Conservation (phyloP, 2,888 invertebrate species). For the Thereva unica region DNA sequence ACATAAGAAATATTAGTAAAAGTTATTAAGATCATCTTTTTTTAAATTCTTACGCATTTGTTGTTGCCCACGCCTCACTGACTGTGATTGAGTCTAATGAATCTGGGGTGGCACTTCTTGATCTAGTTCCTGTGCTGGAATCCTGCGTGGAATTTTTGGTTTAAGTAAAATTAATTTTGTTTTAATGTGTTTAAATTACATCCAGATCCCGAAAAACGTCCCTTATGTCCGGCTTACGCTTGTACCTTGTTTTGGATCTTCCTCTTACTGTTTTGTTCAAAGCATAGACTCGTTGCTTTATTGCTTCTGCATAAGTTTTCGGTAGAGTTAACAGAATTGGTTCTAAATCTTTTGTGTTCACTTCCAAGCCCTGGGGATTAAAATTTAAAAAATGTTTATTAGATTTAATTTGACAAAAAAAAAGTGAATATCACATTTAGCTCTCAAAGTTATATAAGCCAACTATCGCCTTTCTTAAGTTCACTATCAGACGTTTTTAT, state of each 20-base stretch:
- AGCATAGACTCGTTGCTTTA: constrained; percentile 71
- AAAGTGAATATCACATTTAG: too few species aligned
- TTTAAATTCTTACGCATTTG: constrained; percentile 50
- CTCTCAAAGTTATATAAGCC: too few species aligned
- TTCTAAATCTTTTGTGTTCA: constrained; percentile 63
- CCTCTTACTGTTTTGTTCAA: constrained; percentile 73
- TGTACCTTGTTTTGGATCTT: constrained; percentile 62
- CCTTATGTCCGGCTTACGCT: constrained; percentile 78
- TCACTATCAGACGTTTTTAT: too few species aligned
- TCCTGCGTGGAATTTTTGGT: constrained; percentile 61
- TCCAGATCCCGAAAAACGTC: constrained; percentile 83
- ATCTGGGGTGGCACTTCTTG: constrained; percentile 87
- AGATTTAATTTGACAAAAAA: too few species aligned
- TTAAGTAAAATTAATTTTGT: constrained; percentile 15
- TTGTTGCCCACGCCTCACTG: constrained; percentile 59
- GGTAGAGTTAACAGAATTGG: constrained; percentile 63
- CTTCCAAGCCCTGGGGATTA: constrained; percentile 57
- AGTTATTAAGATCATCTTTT: constrained; percentile 35
- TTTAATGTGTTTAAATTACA: constrained; percentile 59
- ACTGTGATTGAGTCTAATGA: constrained; percentile 78
- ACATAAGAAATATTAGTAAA: constrained; percentile 11
- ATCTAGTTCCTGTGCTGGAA: constrained; percentile 79
- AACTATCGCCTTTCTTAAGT: too few species aligned
- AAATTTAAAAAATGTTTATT: too few species aligned
- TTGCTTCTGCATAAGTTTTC: constrained; percentile 72